Evolutionary conservation across 1,140 invertebrate species (phyloP).

Genomic region (Varroa destructor): DNA sequence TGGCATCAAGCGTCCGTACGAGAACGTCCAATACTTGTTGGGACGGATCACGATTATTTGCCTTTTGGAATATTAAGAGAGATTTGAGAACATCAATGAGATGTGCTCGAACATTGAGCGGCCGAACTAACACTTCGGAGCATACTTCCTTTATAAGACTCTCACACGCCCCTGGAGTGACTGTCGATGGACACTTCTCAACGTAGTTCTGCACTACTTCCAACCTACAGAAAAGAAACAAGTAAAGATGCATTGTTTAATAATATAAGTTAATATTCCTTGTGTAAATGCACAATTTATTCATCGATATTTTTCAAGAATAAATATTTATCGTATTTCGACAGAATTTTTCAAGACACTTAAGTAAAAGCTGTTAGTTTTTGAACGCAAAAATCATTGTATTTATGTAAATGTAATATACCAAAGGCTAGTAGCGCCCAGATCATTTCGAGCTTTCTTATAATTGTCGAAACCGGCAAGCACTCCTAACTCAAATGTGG

Average conservation of each 20-base stretch:
- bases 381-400: no score
- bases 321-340: no score
- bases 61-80: background rate
- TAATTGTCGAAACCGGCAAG: slow-evolving; percentile 4
- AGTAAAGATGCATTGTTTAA: no score
- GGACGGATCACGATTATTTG: background rate
- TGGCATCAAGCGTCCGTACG: background rate
- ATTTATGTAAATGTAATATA: background rate
- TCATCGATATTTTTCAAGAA: no score
- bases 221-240: background rate
- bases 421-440: slow-evolving; percentile 9
- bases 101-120: background rate
- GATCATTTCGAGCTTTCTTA: slow-evolving; percentile 1
- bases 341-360: no score
- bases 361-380: no score
- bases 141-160: slow-evolving; percentile 10
- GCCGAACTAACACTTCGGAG: background rate
- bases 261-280: no score
- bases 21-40: slow-evolving; percentile 1
- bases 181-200: slow-evolving; percentile 8
- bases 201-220: slow-evolving; percentile 8
- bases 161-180: background rate
- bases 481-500: background rate
- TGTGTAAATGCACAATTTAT: no score
- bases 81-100: background rate